Evolutionary conservation across 2,797 vertebrate species (phyloP), one percentile per base, ranked within the genome.

Genomic region (Alfaro cultratus): DNA sequence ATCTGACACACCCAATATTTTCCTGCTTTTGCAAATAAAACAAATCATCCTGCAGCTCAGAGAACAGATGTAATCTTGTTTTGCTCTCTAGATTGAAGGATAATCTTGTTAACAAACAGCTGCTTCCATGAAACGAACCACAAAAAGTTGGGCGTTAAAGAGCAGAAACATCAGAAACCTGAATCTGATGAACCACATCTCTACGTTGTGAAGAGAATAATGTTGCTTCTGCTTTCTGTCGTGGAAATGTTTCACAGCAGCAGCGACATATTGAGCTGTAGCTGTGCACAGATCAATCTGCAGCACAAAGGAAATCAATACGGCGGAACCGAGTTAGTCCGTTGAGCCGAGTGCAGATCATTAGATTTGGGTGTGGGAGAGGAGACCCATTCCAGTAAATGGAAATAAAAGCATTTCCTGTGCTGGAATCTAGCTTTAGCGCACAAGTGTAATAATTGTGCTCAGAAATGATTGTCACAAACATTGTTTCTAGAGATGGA

Each of bases 221-320:
- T 43, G 29, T 74, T 77, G 71, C 68, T 62, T 85, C 64, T 85
- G 76, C 11, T 80, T 86, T 86, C 82, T 87, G 74, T 80, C 80
- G 67, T 79, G 77, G 49, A 68, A 36, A 53, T 85, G 81, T 86
- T 85, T 57, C 73, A 68, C 43, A 46, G 75, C 87, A 74, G 71
- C 87, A 82, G 85, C 86, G 91, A 90, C 91, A 90, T 81, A 91
- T 87, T 89, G 90, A 94, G 89, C 86, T 90, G 83, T 23, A 91
- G 75, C 89, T 90, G 91, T 85, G 87, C 86, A 75, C 89, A 70
- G 90, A 95, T 94, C 94, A 93, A 92, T 94, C 88, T 81, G 85
- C 34, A 79, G 75, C 91, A 90, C 91, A 93, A 93, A 91, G 86
- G 88, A 92, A 94, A 94, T 94, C 93, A 91, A 92, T 94, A 84